Evolutionary conservation across 1,140 invertebrate genomes (phyloP), one percentile per base, ranked within the genome.

Genomic region (Meloidogyne chitwoodi): DNA sequence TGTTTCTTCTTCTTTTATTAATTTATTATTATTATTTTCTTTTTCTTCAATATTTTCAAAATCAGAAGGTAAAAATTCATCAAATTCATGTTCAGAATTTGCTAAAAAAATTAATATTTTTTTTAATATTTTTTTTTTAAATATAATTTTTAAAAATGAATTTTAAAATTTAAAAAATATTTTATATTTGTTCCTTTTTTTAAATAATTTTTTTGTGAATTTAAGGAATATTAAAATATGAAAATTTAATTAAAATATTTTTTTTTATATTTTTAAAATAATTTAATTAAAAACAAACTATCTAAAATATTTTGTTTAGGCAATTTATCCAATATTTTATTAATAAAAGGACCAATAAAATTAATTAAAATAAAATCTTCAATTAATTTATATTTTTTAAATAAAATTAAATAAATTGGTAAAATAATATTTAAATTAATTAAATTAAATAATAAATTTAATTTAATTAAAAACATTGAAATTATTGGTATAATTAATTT

Each of bases 261-360:
- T 16, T 62, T 48, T 67, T 22, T 8, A 3, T 22, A 26, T 67
- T 26, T 41, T 4, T 8, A 12, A 16, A 16, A n/a, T 31, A 24
- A 31, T 44, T 70, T 11, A 26, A 5, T 34, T 27, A 38, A 12
- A 14, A 26, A 31, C 11, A 44, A 66, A 64, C 83, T 77, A 41
- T 74, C 79, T 64, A 84, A 83, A 19, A 84, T 84, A 75, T 83
- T 85, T 29, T 77, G 79, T 66, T 84, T 77, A 6, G 83, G 83
- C 22, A 84, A 74, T 68, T 74, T 74, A 12, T 83, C 68, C 14
- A 84, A 70, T 26, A 84, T 44, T 26, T 48, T 74, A 22, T 85
- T 69, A 66, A 79, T 79, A 10, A 83, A 74, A 16, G 83, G 83
- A 1, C 84, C 83, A 61, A 84, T 62, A 12, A 86, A 41, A 71